Evolutionary conservation across 2,888 invertebrate species (phyloP), one percentile per base, ranked within the genome.

Genomic region (Noctua pronuba): DNA sequence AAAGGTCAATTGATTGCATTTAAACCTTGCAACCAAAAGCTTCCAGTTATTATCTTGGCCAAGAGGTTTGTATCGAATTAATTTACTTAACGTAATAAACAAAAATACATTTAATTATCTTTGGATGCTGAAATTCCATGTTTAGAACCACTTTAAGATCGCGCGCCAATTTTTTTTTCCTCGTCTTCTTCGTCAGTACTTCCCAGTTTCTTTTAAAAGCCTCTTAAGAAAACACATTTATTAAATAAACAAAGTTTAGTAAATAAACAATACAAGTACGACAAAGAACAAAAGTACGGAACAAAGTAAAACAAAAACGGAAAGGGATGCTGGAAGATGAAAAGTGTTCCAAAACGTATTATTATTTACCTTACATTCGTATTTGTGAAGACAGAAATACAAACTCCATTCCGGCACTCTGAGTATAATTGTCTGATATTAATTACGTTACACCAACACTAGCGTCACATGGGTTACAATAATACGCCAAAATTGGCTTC

Each of bases 331-430:
- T 79, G 71, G 66, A 75, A 64, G 31, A 83, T 68, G 75, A 75
- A 71, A 78, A 85, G 68, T 76, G 68, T 77, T 35, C 38, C 21
- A 75, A 83, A 73, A 71, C 46, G 28, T 71, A 71, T 66, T 69
- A 86, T 75, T 84, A 87, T 87, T 86, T 93, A 94, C 93, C 94
- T 94, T 89, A 90, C 73, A 83, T 86, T 79, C 81, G 88, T 82
- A 87, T 86, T 82, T 79, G 81, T 74, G 73, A 49, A 70, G 70
- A 73, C 76, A 82, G 88, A 88, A 89, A 90, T 84, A 90, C 86
- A 88, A 92, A 93, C 93, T 94, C 95, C 95, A 95, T 94, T 88
- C 83, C 88, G 78, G 83, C 92, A 93, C 92, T 91, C 88, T 88
- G 83, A 85, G 87, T 79, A 82, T 80, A 92, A 93, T 90, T 89